Evolutionary conservation across 35 echinoderm and acorn worm genomes (phyloP).

Genomic region (Lytechinus variegatus): DNA sequence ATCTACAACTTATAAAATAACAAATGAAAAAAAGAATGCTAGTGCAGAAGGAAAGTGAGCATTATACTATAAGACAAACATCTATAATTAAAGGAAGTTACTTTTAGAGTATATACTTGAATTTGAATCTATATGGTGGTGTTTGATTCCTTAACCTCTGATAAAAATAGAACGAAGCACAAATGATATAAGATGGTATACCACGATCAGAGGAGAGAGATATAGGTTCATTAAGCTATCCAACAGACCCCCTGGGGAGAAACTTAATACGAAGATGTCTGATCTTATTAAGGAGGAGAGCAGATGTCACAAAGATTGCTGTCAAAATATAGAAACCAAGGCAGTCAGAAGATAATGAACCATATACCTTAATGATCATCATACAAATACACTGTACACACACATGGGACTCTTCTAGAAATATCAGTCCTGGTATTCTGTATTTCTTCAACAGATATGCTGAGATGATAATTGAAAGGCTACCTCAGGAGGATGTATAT

Average conservation of each 20-base stretch:
- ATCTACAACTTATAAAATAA: background rate
- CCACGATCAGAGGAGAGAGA: background rate
- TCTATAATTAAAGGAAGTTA: background rate
- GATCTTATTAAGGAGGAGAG: background rate
- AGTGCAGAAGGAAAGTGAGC: background rate
- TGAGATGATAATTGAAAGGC: background rate
- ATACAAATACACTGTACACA: background rate
- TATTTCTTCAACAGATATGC: background rate
- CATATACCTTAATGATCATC: background rate
- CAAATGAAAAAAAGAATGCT: background rate
- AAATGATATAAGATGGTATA: background rate
- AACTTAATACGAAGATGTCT: background rate
- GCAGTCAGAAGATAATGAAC: background rate
- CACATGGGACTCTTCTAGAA: background rate
- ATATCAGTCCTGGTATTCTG: background rate
- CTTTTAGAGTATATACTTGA: too few relatives aligned
- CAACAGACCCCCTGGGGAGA: background rate
- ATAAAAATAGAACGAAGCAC: background rate
- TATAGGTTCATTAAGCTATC: background rate
- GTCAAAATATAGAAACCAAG: background rate
- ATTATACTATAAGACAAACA: background rate
- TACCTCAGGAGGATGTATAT: background rate
- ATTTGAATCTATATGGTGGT: background rate
- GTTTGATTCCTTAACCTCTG: background rate
- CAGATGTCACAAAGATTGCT: background rate